These are phyloP conservation scores for Stichodactyla mertensii DNA, from an alignment of 64 coral and sea anemone species.

Conservation along the genomic window DNA sequence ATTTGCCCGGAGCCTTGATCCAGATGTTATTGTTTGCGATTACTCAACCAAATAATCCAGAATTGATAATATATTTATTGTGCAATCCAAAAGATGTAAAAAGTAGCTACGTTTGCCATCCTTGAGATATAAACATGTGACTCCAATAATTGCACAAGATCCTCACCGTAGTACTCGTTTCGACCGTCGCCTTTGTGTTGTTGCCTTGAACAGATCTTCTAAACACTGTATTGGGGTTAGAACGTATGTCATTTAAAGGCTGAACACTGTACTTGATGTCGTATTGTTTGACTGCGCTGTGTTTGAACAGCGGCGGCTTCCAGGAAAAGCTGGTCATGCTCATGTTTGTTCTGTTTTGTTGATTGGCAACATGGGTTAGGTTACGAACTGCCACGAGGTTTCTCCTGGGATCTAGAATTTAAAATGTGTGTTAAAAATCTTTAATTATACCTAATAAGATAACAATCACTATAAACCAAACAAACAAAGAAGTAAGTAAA, in stretches of 20 bases:
- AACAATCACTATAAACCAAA: too few species aligned
- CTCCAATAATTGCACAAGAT: background rate
- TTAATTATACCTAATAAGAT: too few species aligned
- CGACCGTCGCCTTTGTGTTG: background rate
- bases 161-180: background rate
- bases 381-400: slow-evolving; percentile 6
- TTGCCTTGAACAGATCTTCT: background rate
- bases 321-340: slow-evolving; percentile 11
- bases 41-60: too few species aligned
- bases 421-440: background rate
- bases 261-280: background rate
- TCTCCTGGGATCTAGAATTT: background rate
- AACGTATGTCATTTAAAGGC: background rate
- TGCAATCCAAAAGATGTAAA: too few species aligned
- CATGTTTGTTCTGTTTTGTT: slow-evolving; percentile 12
- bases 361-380: background rate
- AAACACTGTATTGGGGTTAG: background rate
- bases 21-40: too few species aligned
- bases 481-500: too few species aligned
- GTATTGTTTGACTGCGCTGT: slow-evolving; percentile 40
- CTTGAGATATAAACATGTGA: too few species aligned
- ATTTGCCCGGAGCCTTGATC: too few species aligned
- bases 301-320: slow-evolving; percentile 29
- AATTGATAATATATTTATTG: too few species aligned
- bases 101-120: too few species aligned